Evolutionary conservation across 2,797 vertebrate genomes (phyloP), one percentile per base, ranked within the genome.

Genomic region (Gambelia wislizenii): DNA sequence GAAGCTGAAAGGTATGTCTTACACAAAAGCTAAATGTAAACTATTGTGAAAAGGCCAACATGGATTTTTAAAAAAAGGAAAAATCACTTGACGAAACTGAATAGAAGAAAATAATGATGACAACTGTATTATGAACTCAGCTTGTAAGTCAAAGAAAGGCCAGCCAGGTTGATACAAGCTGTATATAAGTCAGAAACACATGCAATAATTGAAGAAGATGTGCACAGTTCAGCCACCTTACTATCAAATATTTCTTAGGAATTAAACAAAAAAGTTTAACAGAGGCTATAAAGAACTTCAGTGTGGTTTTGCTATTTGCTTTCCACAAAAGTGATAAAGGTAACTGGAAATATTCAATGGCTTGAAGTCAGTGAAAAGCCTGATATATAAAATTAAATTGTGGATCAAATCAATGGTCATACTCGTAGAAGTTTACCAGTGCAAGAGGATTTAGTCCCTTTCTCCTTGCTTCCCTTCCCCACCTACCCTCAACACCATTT

Each of bases 1-100:
- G 33, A 72, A 36, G 13, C 88, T 69, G 83, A 70, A 59, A 80
- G 67, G 25, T 39, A 79, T 59, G 49, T 85, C 83, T 69, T 79
- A 49, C 33, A 52, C 49, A 33, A 44, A 61, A 83, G 54, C 54
- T 42, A n/a, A 44, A 36, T n/a, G 10, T 2, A 76, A 77, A 33
- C 42, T 77, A 64, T 64, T 77, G 74, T 77, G 42, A 42, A 49
- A 86, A 36, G n/a, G 30, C 27, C 25, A 9, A 61, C 75, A 61
- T n/a, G 9, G 30, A n/a, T 76, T 76, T 44, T 44, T 33, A 7
- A 61, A 61, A n/a, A 20, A 5, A 3, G 10, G 36, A 64, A 47
- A 49, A 27, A 33, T 39, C 39, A 85, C 39, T 85, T 12, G 12
- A 25, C 18, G 27, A 85, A 76, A 85, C 54, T 61, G 74, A 77